Conservation (phyloP, 2,113 vertebrate genomes). For the Podiceps cristatus region DNA sequence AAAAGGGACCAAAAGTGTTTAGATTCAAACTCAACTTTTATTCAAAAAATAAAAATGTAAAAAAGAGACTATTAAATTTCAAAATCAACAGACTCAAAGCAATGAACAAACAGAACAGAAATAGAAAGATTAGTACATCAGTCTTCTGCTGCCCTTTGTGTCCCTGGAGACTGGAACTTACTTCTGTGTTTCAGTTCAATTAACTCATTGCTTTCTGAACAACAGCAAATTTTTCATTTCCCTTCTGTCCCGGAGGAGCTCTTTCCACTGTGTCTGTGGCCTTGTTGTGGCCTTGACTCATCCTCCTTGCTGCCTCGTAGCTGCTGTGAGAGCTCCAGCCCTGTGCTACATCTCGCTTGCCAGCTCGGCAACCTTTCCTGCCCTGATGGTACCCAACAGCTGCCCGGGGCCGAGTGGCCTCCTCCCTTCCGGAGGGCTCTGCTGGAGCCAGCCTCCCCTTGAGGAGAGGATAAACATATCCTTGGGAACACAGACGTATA, state of each 20-base stretch:
- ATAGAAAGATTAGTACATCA: not conserved
- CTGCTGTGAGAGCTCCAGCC: not conserved
- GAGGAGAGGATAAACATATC: not conserved
- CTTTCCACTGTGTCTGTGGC: not conserved
- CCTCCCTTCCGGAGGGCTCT: not conserved
- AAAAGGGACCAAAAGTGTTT: not conserved
- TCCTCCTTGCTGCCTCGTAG: not conserved
- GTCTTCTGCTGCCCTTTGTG: not conserved
- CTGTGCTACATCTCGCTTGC: rapidly evolving
- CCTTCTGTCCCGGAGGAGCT: not conserved
- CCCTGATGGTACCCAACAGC: not conserved
- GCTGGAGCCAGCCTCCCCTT: not conserved
- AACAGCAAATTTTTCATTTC: not conserved
- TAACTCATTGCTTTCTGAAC: not conserved
- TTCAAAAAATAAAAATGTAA: not conserved
- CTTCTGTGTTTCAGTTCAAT: not conserved
- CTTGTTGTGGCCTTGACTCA: not conserved
- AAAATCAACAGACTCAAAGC: not conserved
- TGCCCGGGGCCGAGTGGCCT: not conserved
- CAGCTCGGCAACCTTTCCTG: not conserved
- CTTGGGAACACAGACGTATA: not conserved
- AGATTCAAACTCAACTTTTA: not conserved
- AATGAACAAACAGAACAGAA: not conserved
- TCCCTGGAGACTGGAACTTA: not conserved
- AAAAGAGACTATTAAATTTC: not conserved